phyloP scores from a whole-genome alignment of 2,113 vertebrate genomes.

The Ictalurus punctatus region DNA sequence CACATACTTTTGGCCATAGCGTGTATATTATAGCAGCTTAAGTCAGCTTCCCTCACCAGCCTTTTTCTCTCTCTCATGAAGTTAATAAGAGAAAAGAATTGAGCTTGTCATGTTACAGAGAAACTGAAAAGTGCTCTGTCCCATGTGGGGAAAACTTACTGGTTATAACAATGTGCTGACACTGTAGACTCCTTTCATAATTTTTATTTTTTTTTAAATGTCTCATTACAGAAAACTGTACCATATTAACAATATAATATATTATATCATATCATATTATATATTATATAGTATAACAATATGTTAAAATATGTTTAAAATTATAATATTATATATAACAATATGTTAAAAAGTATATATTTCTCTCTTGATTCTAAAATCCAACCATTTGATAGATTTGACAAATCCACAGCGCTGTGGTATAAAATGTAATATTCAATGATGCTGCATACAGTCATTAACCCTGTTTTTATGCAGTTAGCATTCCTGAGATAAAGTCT shows the following conservation, averaged over 20 bases:
- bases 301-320: too few species aligned
- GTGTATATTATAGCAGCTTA: too few species aligned
- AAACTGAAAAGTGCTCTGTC: background rate
- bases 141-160: background rate
- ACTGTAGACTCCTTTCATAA: background rate
- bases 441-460: background rate
- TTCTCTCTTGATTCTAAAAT: too few species aligned
- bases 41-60: too few species aligned
- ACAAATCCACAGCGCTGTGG: background rate
- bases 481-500: background rate
- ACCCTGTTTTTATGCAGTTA: background rate
- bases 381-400: background rate
- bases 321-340: too few species aligned
- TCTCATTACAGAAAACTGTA: background rate
- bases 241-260: background rate
- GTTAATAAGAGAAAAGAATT: too few species aligned
- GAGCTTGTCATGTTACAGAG: background rate
- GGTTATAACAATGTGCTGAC: background rate
- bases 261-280: too few species aligned
- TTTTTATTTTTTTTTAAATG: background rate
- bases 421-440: too few species aligned
- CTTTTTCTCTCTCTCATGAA: too few species aligned
- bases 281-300: too few species aligned
- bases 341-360: too few species aligned
- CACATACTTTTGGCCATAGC: too few species aligned